These are phyloP conservation scores for Philonicus albiceps DNA, from an alignment of 2,888 invertebrate genomes.

Conservation along the genomic window DNA sequence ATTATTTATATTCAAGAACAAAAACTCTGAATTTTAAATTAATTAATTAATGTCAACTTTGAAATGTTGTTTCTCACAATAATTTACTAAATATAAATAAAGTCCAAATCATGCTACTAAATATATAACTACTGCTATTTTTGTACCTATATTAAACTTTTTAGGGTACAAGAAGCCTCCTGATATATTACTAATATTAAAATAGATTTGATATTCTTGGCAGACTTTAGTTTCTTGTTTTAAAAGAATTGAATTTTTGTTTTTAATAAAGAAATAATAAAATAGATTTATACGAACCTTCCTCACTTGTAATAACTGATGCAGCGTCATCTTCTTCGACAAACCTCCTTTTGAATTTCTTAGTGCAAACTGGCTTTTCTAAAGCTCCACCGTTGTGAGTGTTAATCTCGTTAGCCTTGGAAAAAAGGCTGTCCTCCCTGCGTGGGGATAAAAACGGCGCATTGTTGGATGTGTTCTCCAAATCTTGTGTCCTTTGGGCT, in stretches of 20 bases:
- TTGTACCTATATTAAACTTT: no score
- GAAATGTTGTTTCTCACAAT: no score
- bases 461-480: constrained; percentile 60
- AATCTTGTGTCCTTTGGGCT: constrained; percentile 58
- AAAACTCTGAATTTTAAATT: no score
- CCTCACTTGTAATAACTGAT: constrained; percentile 63
- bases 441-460: constrained; percentile 60
- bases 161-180: no score
- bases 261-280: background rate
- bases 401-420: constrained; percentile 27
- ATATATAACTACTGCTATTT: no score
- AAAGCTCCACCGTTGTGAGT: constrained; percentile 51
- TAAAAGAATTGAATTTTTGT: background rate
- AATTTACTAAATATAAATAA: no score
- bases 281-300: constrained; percentile 54
- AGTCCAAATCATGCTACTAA: no score
- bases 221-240: background rate
- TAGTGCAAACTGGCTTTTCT: constrained; percentile 62
- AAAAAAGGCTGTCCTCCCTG: constrained; percentile 52
- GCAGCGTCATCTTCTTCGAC: constrained; percentile 64
- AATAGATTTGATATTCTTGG: no score
- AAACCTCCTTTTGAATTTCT: constrained; percentile 60
- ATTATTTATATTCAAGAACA: no score
- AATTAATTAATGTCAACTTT: no score
- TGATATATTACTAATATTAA: no score